Evolutionary conservation across 53 echinoderm and acorn worm species (phyloP).

Genomic region (Hippasteria phrygiana): DNA sequence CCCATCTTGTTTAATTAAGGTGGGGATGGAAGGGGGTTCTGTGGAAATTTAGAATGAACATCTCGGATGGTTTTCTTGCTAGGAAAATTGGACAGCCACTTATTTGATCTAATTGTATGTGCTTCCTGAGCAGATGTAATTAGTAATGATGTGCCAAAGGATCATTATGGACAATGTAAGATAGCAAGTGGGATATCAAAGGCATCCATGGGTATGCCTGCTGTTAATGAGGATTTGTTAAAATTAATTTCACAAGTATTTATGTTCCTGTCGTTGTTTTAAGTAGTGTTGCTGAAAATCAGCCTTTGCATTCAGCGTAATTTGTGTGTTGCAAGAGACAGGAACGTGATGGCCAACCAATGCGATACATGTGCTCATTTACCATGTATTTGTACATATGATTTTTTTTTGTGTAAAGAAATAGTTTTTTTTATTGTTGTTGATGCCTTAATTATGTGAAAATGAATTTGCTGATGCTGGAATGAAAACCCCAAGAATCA

Average conservation of each 20-base stretch:
- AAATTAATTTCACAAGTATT: conserved; percentile 4
- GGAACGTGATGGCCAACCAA: not conserved
- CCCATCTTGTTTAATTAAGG: too few species aligned
- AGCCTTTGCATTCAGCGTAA: too few species aligned
- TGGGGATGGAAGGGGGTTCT: too few species aligned
- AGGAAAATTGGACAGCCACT: not conserved
- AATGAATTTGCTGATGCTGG: not conserved
- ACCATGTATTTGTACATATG: conserved; percentile 32
- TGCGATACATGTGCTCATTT: not conserved
- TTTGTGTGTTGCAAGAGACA: too few species aligned
- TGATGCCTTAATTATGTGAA: conserved; percentile 33
- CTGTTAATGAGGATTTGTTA: conserved; percentile 18
- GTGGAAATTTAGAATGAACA: too few species aligned
- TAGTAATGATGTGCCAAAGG: conserved; percentile 37
- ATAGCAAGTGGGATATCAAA: not conserved
- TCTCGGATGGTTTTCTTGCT: too few species aligned
- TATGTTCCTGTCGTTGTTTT: conserved; percentile 11
- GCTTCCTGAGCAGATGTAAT: conserved; percentile 30
- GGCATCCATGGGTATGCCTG: not conserved
- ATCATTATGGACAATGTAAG: not conserved
- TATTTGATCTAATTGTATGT: conserved; percentile 25
- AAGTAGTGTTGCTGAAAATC: not conserved
- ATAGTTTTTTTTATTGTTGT: conserved; percentile 7
- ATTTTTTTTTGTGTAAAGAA: conserved; percentile 21
- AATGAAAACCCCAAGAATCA: not conserved